phyloP scores from a whole-genome alignment of 2,113 vertebrate species.

The Vireo altiloquus region DNA sequence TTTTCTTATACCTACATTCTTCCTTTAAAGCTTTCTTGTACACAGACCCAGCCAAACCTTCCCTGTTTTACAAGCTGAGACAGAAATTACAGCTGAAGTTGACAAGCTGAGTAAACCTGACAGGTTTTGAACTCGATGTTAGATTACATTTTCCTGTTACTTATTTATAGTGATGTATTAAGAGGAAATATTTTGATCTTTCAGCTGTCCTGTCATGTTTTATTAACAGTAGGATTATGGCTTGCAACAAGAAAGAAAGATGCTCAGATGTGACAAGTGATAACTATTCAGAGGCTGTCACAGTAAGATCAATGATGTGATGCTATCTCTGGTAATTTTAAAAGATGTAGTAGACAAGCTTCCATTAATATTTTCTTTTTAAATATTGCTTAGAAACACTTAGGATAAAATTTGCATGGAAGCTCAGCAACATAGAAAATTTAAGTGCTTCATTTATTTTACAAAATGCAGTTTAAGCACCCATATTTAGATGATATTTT shows the following conservation, averaged over 20 bases:
- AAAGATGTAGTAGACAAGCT: neutral
- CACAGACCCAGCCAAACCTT: neutral
- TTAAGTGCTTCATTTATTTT: neutral
- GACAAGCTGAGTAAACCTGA: neutral
- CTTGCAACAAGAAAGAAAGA: neutral
- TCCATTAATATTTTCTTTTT: neutral
- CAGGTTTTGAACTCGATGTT: neutral
- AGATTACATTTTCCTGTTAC: neutral
- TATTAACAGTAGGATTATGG: slow-evolving; percentile 10
- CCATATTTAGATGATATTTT: neutral
- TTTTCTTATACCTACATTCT: neutral
- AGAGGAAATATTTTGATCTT: slow-evolving; percentile 45
- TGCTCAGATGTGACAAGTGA: slow-evolving; percentile 1
- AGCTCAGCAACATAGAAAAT: neutral
- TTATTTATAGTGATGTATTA: slow-evolving; percentile 17
- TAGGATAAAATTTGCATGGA: neutral
- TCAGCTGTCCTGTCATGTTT: slow-evolving; percentile 18
- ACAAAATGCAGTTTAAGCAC: neutral
- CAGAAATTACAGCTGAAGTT: neutral
- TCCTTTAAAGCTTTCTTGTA: neutral
- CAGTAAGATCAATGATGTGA: neutral
- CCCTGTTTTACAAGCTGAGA: neutral
- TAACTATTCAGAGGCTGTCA: slow-evolving; percentile 37
- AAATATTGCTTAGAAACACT: neutral
- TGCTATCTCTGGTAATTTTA: neutral